phyloP scores from a whole-genome alignment of 2,888 invertebrate species.

The Amblyteles armatorius region DNA sequence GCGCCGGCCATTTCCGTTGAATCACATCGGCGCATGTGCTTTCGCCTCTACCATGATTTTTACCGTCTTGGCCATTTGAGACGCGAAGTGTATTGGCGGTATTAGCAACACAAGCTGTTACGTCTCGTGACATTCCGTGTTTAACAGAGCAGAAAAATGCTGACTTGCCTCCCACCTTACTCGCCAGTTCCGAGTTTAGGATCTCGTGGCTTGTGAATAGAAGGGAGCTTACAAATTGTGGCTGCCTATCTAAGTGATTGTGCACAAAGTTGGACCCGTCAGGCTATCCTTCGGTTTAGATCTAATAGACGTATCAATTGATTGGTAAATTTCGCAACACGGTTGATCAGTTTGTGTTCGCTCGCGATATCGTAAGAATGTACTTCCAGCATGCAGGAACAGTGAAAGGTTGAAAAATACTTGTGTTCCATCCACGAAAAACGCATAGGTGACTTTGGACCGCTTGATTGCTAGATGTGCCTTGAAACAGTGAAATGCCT shows the following conservation, averaged over 20 bases:
- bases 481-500: constrained; percentile 42
- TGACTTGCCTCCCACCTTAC: background rate
- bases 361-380: no score
- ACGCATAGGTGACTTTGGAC: constrained; percentile 1
- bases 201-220: constrained; percentile 20
- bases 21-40: background rate
- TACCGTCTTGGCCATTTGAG: background rate
- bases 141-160: constrained; percentile 73
- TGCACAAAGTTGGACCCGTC: background rate
- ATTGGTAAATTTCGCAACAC: no score
- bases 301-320: no score
- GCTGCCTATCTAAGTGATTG: background rate
- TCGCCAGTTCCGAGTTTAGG: constrained; percentile 28
- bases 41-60: background rate
- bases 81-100: background rate
- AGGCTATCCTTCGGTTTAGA: no score
- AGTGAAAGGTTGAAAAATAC: background rate
- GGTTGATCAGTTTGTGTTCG: no score
- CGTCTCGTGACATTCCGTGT: constrained; percentile 37
- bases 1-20: background rate
- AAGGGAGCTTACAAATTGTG: constrained; percentile 23
- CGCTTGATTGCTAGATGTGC: constrained; percentile 15
- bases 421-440: background rate
- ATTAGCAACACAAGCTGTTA: constrained; percentile 27
- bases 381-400: background rate